A percentile compares a stretch with the other conserved stretches of the same genome.
phyloP scores from a whole-genome alignment of 2,113 vertebrate genomes.

The Pardalotus punctatus region DNA sequence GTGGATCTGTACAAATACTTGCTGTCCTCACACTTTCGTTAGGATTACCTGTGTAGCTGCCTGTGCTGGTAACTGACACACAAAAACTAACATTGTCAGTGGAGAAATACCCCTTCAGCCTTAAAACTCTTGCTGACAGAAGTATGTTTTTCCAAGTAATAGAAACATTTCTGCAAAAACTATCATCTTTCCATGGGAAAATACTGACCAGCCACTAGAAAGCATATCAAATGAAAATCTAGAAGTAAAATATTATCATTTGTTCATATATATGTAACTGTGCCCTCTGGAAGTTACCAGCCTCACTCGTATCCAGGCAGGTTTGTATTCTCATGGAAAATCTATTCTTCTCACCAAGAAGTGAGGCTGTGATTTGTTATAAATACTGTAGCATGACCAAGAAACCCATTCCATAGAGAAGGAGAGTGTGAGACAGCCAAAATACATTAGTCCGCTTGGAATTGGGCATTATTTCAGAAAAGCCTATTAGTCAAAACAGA shows the following conservation, averaged over 20 bases:
- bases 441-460: not conserved
- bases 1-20: not conserved
- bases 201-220: not conserved
- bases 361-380: not conserved
- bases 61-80: not conserved
- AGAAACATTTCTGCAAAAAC: slow-evolving; percentile 19
- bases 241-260: not conserved
- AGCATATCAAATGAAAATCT: not conserved
- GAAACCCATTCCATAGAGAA: not conserved
- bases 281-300: not conserved
- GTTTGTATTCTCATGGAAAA: not conserved
- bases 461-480: not conserved
- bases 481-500: not conserved
- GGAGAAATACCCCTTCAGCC: not conserved
- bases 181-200: not conserved
- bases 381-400: not conserved
- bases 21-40: not conserved
- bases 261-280: not conserved
- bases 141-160: not conserved
- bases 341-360: not conserved
- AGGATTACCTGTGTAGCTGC: not conserved
- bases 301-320: not conserved
- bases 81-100: not conserved
- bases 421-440: not conserved
- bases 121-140: not conserved